Evolutionary conservation across 2,113 vertebrate species (phyloP).

Genomic region (Engystomops pustulosus): DNA sequence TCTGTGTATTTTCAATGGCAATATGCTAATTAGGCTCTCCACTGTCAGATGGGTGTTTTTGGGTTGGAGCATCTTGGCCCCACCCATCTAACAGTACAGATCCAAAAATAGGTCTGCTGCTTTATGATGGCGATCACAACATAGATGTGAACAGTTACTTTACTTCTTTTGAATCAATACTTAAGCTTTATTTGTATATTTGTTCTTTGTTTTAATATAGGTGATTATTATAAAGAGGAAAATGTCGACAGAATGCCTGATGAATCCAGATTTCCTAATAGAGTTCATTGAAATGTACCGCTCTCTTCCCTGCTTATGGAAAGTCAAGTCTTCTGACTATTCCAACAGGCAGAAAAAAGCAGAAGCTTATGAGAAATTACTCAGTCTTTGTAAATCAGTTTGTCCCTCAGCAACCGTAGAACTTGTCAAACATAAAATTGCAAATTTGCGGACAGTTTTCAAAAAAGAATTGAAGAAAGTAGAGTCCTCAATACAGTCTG

Average conservation of each 20-base stretch:
- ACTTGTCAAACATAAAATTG: slow-evolving; percentile 41
- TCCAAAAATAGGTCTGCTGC: too few species aligned
- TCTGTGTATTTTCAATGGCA: too few species aligned
- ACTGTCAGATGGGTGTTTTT: too few species aligned
- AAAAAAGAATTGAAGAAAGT: slow-evolving; percentile 48
- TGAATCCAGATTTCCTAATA: slow-evolving; percentile 31
- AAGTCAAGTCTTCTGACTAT: slow-evolving; percentile 30
- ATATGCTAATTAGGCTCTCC: too few species aligned
- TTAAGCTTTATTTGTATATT: too few species aligned
- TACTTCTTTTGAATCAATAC: too few species aligned
- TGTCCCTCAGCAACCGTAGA: slow-evolving; percentile 14
- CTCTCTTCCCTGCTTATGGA: slow-evolving; percentile 41
- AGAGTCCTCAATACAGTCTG: slow-evolving; percentile 21
- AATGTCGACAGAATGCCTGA: slow-evolving; percentile 30
- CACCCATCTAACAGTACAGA: too few species aligned
- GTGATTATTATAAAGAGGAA: slow-evolving; percentile 29
- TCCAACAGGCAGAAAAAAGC: slow-evolving; percentile 24
- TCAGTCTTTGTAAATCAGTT: slow-evolving; percentile 29
- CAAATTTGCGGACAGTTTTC: slow-evolving; percentile 41
- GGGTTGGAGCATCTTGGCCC: too few species aligned
- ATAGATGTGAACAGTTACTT: too few species aligned
- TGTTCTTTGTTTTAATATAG: neutral
- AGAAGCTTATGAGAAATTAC: slow-evolving; percentile 23
- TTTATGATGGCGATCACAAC: too few species aligned
- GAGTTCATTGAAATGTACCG: slow-evolving; percentile 50